Base-by-base conservation (phyloP, 2,888 invertebrate genomes). In the Orthosia gothica region DNA sequence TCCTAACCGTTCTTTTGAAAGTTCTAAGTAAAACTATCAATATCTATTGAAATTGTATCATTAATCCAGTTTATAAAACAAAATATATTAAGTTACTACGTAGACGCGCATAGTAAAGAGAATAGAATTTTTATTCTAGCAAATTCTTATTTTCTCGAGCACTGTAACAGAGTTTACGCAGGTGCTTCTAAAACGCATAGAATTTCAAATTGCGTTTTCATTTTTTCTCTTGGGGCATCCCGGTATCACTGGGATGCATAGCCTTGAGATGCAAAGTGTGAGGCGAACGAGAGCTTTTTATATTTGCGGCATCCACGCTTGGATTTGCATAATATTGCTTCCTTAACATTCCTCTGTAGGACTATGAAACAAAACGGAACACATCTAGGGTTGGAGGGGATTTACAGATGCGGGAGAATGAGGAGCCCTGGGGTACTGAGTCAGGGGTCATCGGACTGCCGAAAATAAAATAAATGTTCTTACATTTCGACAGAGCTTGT, bases 251-350 rank as follows among this genome's bases (percentile, higher is more conserved):
- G 91, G 93, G 92, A 93, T 96, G 96, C 96, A 95, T 91, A 94
- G 94, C 96, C 96, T 96, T 96, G 96, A 95, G 95, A 96, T 96
- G 96, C 96, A 96, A 96, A 96, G 95, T 95, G 94, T 91, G 94
- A 93, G 93, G 82, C 76, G 80, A 94, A 91, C 93, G 93, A 91
- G 94, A 92, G 94, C 94, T 96, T 96, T 96, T 96, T 96, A 95
- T 96, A 95, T 95, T 95, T 96, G 94, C 93, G 94, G 94, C 91
- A 94, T 92, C 94, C 93, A 95, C 93, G 93, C 91, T 92, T 89
- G 92, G 92, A 96, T 96, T 96, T 96, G 95, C 96, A 96, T 96
- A 96, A 96, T 96, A 97, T 96, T 96, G 96, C 96, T 96, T 96
- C 95, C 92, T 95, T 94, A 96, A 95, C 95, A 94, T 95, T 95